Conservation (phyloP, 2,113 vertebrate species). For the Thamnophis sirtalis region DNA sequence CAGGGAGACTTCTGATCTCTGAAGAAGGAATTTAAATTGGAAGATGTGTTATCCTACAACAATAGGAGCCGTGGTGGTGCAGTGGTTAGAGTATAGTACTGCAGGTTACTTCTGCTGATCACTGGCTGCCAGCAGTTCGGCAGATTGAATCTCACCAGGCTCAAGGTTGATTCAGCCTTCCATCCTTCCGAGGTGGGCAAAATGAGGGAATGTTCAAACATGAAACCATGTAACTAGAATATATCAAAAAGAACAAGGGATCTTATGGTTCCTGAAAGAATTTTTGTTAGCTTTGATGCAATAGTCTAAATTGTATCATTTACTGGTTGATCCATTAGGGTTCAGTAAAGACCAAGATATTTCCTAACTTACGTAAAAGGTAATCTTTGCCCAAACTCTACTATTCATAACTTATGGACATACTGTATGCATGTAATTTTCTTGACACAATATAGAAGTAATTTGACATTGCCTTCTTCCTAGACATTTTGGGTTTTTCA, state of each 20-base stretch:
- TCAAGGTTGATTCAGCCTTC: too few species aligned
- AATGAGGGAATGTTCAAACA: neutral
- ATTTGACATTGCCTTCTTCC: neutral
- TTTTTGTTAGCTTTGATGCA: too few species aligned
- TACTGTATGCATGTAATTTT: neutral
- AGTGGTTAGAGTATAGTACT: too few species aligned
- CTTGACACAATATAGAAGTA: neutral
- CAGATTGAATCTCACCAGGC: too few species aligned
- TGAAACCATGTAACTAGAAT: neutral
- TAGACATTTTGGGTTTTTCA: neutral
- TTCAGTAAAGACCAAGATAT: too few species aligned
- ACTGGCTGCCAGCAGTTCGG: too few species aligned
- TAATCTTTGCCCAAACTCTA: neutral
- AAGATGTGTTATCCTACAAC: neutral
- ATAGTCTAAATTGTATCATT: neutral
- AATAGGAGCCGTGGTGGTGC: neutral
- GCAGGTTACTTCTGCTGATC: too few species aligned
- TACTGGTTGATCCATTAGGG: neutral
- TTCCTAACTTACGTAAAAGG: too few species aligned
- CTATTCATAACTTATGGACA: neutral
- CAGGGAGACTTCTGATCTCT: neutral
- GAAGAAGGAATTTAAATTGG: neutral
- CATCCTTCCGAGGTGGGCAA: too few species aligned
- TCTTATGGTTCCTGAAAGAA: neutral
- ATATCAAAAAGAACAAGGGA: neutral